Base-by-base conservation (phyloP, 2,888 invertebrate genomes). In the Mallateleia sp. region DNA sequence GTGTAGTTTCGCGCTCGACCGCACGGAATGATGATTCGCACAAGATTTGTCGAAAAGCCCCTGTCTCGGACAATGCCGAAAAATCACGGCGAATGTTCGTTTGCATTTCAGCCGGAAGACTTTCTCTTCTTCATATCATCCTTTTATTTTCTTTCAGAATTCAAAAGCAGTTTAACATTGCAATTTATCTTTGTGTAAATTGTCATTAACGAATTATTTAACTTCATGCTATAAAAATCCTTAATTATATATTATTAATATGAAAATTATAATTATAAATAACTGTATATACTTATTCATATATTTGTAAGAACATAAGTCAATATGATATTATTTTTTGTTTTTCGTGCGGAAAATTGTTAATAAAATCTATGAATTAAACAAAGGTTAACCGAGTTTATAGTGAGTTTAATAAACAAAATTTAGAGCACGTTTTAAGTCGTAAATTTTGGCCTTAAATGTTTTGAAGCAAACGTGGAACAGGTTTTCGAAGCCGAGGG, bases 1-100 rank as follows among this genome's bases (percentile, higher is more conserved):
- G 28, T 45, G 45, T 66, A 78, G 80, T 91, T 91, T 89, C 84
- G 86, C 84, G 89, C 88, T 89, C 82, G 79, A 87, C 80, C 75
- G 88, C 77, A 58, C 80, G 74, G 72, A 64, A 72, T 69, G 20
- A 87, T 81, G 82, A 79, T 78, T 58, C 67, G 47, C 74, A 85
- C 75, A 81, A 74, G 52, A 78, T 38, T 66, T 60, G 58, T 66
- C 81, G 52, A 75, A 75, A 52, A 58, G 38, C 2, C 6, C 22
- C 24, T n/a, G 15, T 69, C 62, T 80, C 69, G 67, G 58, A 77
- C 75, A 82, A 62, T 75, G 28, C 75, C 85, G 69, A 87, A 87
- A 74, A 87, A 75, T 75, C 47, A n/a, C 60, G 20, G 22, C 54
- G 56, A 77, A 45, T n/a, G 34, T 45, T 67, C 18, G 34, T 14